phyloP scores from a whole-genome alignment of 2,797 vertebrate genomes.

The Odontamblyopus lacepedii region DNA sequence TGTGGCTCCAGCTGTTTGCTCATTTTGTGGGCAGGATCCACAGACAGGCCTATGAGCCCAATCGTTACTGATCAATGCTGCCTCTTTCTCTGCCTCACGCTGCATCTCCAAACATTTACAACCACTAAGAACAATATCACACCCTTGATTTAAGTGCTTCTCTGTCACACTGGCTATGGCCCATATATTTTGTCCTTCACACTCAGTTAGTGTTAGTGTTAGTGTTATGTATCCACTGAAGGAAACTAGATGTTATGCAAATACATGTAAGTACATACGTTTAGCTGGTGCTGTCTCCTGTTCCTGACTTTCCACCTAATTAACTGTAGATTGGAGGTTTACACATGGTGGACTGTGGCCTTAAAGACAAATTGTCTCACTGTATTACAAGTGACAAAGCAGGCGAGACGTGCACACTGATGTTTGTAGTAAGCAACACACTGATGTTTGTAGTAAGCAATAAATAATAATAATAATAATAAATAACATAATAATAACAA shows the following conservation, averaged over 20 bases:
- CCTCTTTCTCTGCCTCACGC: constrained; percentile 15
- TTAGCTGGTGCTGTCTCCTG: neutral
- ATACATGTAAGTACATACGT: neutral
- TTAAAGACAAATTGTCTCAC: neutral
- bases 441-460: neutral
- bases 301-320: constrained; percentile 2
- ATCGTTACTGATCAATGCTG: constrained; percentile 36
- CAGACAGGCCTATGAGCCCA: constrained; percentile 26
- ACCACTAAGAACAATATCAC: neutral
- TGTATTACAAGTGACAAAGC: neutral
- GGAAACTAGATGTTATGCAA: neutral
- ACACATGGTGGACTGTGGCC: neutral
- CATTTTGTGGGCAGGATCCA: constrained; percentile 30
- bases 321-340: neutral
- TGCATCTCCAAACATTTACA: constrained; percentile 13
- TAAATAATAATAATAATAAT: neutral
- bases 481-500: neutral
- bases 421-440: neutral
- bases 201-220: neutral
- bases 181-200: too few relatives aligned
- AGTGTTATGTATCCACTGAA: neutral
- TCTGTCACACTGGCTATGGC: neutral
- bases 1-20: constrained; percentile 29
- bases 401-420: neutral
- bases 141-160: neutral